These are phyloP conservation scores for Micrasema longulum DNA, from an alignment of 1,140 invertebrate species.

Conservation along the genomic window DNA sequence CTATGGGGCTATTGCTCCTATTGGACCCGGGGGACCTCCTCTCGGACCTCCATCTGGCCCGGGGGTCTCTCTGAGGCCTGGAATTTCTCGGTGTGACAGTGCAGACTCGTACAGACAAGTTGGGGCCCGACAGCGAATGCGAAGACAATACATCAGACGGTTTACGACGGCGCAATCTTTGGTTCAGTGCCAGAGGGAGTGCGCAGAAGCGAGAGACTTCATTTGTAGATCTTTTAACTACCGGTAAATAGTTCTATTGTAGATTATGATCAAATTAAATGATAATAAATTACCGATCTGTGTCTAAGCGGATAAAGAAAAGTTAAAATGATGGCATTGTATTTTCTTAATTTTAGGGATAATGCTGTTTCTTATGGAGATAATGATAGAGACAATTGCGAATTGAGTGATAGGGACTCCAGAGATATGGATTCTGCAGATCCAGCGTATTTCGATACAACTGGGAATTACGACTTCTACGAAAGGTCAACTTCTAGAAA, in stretches of 20 bases:
- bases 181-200: constrained; percentile 84
- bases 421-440: constrained; percentile 86
- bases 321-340: no score
- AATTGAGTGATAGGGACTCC: constrained; percentile 87
- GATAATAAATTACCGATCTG: no score
- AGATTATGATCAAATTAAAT: no score
- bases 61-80: constrained; percentile 56
- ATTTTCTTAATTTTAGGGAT: constrained; percentile 62
- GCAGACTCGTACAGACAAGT: constrained; percentile 84
- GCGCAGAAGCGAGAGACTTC: constrained; percentile 84
- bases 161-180: constrained; percentile 79
- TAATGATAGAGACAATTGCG: constrained; percentile 85
- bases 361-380: constrained; percentile 72
- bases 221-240: constrained; percentile 91
- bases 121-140: constrained; percentile 78
- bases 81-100: constrained; percentile 75
- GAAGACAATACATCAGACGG: constrained; percentile 81
- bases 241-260: constrained; percentile 65
- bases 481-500: constrained; percentile 79
- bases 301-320: no score
- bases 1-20: constrained; percentile 3
- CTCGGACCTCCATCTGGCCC: constrained; percentile 55
- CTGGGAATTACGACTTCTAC: constrained; percentile 88
- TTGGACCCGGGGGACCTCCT: constrained; percentile 53
- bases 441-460: constrained; percentile 84